Evolutionary conservation across 2,797 vertebrate species (phyloP).

Genomic region (Muraenolepis orangiensis): DNA sequence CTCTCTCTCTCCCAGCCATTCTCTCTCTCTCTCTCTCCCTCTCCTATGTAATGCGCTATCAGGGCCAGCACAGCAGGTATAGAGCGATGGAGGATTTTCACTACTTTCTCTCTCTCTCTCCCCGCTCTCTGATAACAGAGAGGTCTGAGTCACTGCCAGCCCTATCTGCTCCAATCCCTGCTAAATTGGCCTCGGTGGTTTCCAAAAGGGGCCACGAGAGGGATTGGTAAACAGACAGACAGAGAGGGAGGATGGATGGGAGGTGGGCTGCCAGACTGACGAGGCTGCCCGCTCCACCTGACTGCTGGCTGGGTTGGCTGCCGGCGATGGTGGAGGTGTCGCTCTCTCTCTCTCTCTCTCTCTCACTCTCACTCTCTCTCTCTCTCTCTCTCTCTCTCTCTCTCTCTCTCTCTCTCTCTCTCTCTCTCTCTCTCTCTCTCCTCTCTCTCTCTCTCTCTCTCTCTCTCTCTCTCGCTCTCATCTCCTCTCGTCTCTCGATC

Average conservation of each 20-base stretch:
- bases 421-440: too few relatives aligned
- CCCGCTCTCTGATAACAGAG: constrained; percentile 1
- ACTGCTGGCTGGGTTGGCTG: not conserved
- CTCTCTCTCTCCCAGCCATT: not conserved
- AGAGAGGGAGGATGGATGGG: not conserved
- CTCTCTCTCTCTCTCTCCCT: not conserved
- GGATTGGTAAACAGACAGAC: not conserved
- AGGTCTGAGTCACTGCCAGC: constrained; percentile 1
- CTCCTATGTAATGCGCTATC: not conserved
- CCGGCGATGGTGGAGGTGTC: too few relatives aligned
- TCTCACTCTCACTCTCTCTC: too few relatives aligned
- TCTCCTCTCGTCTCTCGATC: too few relatives aligned
- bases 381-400: too few relatives aligned
- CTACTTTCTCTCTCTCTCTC: not conserved
- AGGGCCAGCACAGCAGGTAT: not conserved
- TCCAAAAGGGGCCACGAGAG: not conserved
- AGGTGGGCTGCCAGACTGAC: not conserved
- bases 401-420: too few relatives aligned
- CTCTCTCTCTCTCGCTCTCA: too few relatives aligned
- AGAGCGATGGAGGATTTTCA: not conserved
- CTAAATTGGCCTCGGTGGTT: constrained; percentile 5
- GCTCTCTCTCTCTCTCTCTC: not conserved
- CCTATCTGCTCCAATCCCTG: constrained; percentile 7
- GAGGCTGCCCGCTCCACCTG: not conserved
- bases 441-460: too few relatives aligned